Base-by-base conservation (phyloP, 2,797 vertebrate species). In the Neostethus bicornis region DNA sequence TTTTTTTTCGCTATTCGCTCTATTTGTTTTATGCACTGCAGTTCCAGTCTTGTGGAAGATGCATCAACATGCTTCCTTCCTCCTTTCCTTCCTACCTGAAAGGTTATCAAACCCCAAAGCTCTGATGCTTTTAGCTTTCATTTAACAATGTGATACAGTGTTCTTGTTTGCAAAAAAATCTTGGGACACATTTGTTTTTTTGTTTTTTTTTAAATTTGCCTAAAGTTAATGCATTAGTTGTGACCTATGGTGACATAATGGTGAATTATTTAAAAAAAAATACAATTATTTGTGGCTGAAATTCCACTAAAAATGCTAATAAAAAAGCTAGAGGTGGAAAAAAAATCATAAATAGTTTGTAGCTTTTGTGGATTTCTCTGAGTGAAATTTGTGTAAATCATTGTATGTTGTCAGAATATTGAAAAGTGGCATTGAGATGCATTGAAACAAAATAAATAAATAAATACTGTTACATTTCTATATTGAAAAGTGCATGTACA, bases 41-140 rank as follows among this genome's bases (percentile, higher is more conserved):
- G 85, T 66, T 87, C 87, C 87, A 85, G 85, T 83, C 70, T 49
- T 54, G 49, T 46, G 55, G 64, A 69, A 77, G 73, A 83, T 80
- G 79, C 87, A 80, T 80, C 66, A 75, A 76, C 61, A 61, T 59
- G 45, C 55, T 70, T 73, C 16, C 56, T 72, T 66, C 43, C 31
- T 73, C 67, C 42, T 29, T 77, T 66, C 34, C 59, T 55, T 75
- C 66, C 52, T 83, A 71, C 69, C 79, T 85, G 73, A 67, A 71
- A 82, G 67, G 77, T 82, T 8, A 59, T 66, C n/a, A 44, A 57
- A 68, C 50, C 72, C 19, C 55, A 21, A 46, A 51, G 71, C 59
- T 46, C 23, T 79, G 37, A 43, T 77, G 17, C 12, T 64, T 29
- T 77, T 51, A 68, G 28, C 23, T 25, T 34, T 14, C 5, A 16